Base-by-base conservation (phyloP, 2,113 vertebrate species). In the Etheostoma cragini region DNA sequence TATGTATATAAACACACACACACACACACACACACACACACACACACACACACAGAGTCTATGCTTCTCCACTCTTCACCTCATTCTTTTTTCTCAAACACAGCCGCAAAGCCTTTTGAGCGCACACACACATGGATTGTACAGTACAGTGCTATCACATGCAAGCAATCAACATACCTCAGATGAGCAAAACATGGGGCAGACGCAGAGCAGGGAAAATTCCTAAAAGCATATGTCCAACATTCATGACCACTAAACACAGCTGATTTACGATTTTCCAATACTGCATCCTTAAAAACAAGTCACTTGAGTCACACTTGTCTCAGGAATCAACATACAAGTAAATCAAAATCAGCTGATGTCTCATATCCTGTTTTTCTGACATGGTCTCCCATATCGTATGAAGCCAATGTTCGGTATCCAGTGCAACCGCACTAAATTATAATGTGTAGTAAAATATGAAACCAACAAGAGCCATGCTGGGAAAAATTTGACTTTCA, bases 91-190 rank as follows among this genome's bases (percentile, higher is more conserved):
- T 35, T 17, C 16, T 68, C 30, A 58, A 62, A 69, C 50, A 66
- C 60, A 85, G 53, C 64, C 68, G 5, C 82, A 82, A 66, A 64
- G 33, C 33, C 53, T 46, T 24, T 67, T 2, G n/a, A 64, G 53
- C 66, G 15, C 46, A 47, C 46, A 49, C 60, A 45, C 61, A 62
- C 79, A 73, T 62, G 64, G 64, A 80, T 56, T 38, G 62, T 49
- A 53, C 42, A 53, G 58, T 8, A 73, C 60, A 47, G 66, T 24
- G 5, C 61, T 54, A 49, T 87, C 81, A 89, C 66, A 71, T 87
- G 88, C 35, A 82, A 88, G 87, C 73, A 82, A 91, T 87, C 85
- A 85, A 50, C 60, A 71, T 12, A 78, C 70, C 60, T 86, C 65
- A 61, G 56, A 83, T 82, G 85, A 84, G 66, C 71, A 82, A 73